These are phyloP conservation scores for Lepisosteus osseus DNA, from an alignment of 2,113 vertebrate species.

Conservation along the genomic window DNA sequence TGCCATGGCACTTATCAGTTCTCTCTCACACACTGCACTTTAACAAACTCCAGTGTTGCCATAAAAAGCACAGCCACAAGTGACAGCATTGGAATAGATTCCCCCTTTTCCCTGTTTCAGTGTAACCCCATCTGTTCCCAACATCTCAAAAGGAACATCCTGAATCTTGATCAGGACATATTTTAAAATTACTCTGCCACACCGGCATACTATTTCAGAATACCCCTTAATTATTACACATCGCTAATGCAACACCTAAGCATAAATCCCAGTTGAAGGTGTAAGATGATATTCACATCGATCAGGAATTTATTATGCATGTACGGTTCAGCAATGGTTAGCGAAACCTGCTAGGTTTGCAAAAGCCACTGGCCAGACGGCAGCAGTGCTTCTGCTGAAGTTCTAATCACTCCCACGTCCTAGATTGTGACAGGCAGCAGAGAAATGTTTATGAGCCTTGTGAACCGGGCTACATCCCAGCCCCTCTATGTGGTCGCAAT, in stretches of 20 bases:
- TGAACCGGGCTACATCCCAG: slow-evolving; percentile 14
- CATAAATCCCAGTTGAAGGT: neutral
- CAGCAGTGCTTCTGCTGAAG: neutral
- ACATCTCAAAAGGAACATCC: neutral
- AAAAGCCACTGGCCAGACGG: slow-evolving; percentile 1
- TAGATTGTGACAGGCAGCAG: slow-evolving; percentile 10
- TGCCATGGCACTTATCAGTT: slow-evolving; percentile 33
- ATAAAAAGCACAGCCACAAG: neutral
- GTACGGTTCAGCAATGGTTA: slow-evolving; percentile 8
- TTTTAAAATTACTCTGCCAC: neutral
- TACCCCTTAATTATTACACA: neutral
- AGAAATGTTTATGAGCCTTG: slow-evolving; percentile 14
- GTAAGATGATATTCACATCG: slow-evolving; percentile 11
- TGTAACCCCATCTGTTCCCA: neutral
- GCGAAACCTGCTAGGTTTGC: neutral
- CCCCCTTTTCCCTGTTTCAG: neutral
- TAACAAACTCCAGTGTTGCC: neutral
- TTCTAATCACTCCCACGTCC: neutral
- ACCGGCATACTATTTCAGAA: neutral
- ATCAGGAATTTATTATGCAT: neutral
- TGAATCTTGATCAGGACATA: neutral
- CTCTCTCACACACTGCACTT: neutral
- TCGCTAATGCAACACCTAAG: neutral
- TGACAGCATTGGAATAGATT: neutral
- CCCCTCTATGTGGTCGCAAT: slow-evolving; percentile 5